phyloP scores from a whole-genome alignment of 1,140 invertebrate species.

The Halyomorpha halys region DNA sequence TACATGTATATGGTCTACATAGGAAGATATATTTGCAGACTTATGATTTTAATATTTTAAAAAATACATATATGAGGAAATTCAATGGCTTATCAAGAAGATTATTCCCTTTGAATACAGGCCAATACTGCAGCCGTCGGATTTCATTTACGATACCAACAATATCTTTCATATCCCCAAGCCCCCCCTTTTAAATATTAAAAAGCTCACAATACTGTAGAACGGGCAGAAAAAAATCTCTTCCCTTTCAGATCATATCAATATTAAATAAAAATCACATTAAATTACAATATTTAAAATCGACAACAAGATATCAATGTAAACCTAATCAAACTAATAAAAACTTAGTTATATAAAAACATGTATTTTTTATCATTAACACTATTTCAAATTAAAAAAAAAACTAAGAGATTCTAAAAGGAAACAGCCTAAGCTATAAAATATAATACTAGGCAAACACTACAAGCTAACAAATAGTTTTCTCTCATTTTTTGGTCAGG shows the following conservation, averaged over 20 bases:
- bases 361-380: background rate
- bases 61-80: conserved; percentile 9
- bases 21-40: conserved; percentile 18
- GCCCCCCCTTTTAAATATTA: background rate
- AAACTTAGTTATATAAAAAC: background rate
- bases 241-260: conserved; percentile 18
- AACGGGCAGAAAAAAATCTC: background rate
- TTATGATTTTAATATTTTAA: conserved; percentile 9
- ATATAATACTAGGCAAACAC: conserved; percentile 19
- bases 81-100: background rate
- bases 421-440: conserved; percentile 15
- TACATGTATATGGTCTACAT: conserved; percentile 1
- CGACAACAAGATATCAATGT: conserved; percentile 1
- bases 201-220: conserved; percentile 3
- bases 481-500: conserved; percentile 18
- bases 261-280: conserved; percentile 10
- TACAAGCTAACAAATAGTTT: conserved; percentile 13
- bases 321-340: conserved; percentile 4
- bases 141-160: too few relatives aligned
- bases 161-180: too few relatives aligned
- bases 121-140: too few relatives aligned
- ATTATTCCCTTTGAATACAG: too few relatives aligned
- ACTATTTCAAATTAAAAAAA: conserved; percentile 2
- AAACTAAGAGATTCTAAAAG: conserved; percentile 16
- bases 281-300: conserved; percentile 14